phyloP scores from a whole-genome alignment of 2,797 vertebrate species.

The Onychomys torridus region DNA sequence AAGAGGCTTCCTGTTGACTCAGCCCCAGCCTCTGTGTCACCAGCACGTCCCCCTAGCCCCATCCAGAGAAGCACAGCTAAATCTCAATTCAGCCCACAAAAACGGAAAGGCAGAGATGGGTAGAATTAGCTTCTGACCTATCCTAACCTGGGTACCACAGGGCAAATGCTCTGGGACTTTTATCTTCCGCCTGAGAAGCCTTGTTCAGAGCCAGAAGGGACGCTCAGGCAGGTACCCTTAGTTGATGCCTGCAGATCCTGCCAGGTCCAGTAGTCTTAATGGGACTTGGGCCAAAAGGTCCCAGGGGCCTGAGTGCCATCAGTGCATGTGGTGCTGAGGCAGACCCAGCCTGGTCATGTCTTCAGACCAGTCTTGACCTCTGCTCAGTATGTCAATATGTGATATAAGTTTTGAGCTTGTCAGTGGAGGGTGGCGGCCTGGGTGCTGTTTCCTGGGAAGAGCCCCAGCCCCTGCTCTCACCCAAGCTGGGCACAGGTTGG shows the following conservation, averaged over 20 bases:
- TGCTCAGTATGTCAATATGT: neutral
- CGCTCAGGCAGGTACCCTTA: neutral
- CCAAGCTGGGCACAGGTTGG: conserved; percentile 61
- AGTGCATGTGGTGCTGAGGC: neutral
- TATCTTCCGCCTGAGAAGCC: neutral
- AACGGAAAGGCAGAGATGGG: neutral
- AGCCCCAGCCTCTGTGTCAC: neutral
- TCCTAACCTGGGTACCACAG: neutral
- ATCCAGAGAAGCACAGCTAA: neutral
- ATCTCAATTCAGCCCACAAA: neutral
- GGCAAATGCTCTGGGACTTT: neutral
- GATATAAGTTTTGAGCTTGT: neutral
- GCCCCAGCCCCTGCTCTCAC: conserved; percentile 7
- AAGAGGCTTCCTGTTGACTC: conserved; percentile 51
- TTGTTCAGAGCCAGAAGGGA: neutral
- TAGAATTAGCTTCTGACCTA: neutral
- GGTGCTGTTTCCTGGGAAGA: conserved; percentile 26
- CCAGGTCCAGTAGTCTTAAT: neutral
- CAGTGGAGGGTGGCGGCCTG: neutral
- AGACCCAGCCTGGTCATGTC: neutral
- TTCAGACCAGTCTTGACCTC: neutral
- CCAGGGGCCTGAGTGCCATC: neutral
- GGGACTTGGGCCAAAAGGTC: neutral
- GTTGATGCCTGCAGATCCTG: neutral
- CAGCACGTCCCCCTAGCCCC: neutral